Base-by-base conservation (phyloP, 2,113 vertebrate species). In the Daphoenositta chrysoptera region DNA sequence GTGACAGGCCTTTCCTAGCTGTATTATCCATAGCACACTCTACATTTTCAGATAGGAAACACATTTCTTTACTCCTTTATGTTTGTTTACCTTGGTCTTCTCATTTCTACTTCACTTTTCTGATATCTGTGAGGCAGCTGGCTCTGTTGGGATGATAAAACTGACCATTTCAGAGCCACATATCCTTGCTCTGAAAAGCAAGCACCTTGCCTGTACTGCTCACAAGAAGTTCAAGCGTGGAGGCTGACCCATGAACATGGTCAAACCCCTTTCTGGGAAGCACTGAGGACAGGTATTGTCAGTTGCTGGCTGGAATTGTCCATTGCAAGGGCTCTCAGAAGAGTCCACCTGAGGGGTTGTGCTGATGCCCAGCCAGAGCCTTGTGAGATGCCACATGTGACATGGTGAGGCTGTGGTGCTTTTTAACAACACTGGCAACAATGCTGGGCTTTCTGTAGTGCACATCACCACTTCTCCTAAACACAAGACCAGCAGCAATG, bases 21-120 rank as follows among this genome's bases (percentile, higher is more conserved):
- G 15, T 63, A 54, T 85, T 88, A 91, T 51, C 87, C 57, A 71
- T 5, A 51, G 61, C 51, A 78, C 1, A 2, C 44, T 70, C 82
- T 26, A 86, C 15, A 40, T 73, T 83, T 90, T 58, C 28, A 63
- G 80, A 89, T 26, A 87, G 70, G 21, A 93, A 93, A 77, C 50
- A 70, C 66, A 76, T 90, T 95, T 94, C 61, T 94, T 79, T 85
- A 42, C 45, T 85, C n/a, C 47, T 83, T 80, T 94, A n/a, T 70
- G 51, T 83, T 94, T 94, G 72, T 87, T 93, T 94, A 78, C 84
- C 54, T 77, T 63, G 58, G 45, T 94, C 31, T 93, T 85, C 45
- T 85, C 40, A 84, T 90, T 96, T 91, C 54, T 90, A 21, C n/a
- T 65, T 90, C 64, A 73, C 58, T 56, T 88, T 51, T 65, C 45